Base-by-base conservation (phyloP, 1,140 invertebrate species). In the Galleria mellonella region DNA sequence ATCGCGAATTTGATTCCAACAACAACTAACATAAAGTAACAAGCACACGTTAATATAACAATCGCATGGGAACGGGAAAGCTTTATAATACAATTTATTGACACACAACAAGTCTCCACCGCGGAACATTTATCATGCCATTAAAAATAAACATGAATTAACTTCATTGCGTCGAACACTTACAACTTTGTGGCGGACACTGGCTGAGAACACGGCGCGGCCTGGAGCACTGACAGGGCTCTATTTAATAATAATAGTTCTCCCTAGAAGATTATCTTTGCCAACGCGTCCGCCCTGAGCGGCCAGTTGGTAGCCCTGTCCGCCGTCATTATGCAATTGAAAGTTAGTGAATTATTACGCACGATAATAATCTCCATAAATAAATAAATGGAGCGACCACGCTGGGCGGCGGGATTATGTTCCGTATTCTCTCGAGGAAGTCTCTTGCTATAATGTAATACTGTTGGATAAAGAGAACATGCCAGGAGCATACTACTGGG, bases 271-370 rank as follows among this genome's bases (percentile, higher is more conserved):
- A 79, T 79, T 79, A 79, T 83, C 73, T 70, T 55, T 39, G 28
- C 47, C 51, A 50, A 49, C 43, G 56, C 58, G 69, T 75, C 68
- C 68, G 77, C 73, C 73, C 69, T 52, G 64, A 76, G 69, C 68
- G 57, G 51, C 40, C 17, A 51, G 48, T 59, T 78, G 62, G 81
- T 83, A 83, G 76, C 74, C 49, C 51, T 72, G 68, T 75, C 72
- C 55, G 75, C 69, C 64, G 65, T 75, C 74, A 82, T 84, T 84
- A 85, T 76, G 78, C 78, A 83, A 85, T 83, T 85, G 78, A 85
- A 85, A 85, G 71, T 83, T 85, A 82, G 75, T 85, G 82, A 85
- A 85, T 82, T 85, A 85, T 85, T 85, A 83, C 75, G 69, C 72
- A 77, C 62, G 72, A 82, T 83, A 79, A 83, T 83, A 79, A 81